Evolutionary conservation across 1,140 invertebrate species (phyloP).

Genomic region (Spodoptera litura): DNA sequence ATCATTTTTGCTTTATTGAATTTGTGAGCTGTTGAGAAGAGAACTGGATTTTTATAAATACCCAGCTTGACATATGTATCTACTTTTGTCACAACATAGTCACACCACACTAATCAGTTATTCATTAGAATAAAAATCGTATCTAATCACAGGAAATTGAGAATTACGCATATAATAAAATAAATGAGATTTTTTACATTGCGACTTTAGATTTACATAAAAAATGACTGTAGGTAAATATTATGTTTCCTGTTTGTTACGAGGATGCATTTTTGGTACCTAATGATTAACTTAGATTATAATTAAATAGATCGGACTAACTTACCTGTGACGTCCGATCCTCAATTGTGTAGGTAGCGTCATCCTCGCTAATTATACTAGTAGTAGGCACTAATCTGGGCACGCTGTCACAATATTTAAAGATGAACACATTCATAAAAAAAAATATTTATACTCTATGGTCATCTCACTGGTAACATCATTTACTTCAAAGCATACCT

Average conservation of each 20-base stretch:
- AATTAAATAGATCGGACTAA: too few species aligned
- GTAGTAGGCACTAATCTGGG: too few species aligned
- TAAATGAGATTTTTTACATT: constrained; percentile 55
- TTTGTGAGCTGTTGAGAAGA: too few species aligned
- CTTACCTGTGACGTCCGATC: too few species aligned
- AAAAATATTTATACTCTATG: too few species aligned
- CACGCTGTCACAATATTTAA: too few species aligned
- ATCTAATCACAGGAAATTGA: constrained; percentile 54
- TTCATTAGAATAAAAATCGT: constrained; percentile 37
- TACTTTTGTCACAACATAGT: constrained; percentile 11
- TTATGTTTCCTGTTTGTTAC: constrained; percentile 43
- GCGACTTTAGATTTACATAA: constrained; percentile 49
- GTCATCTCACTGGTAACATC: too few species aligned
- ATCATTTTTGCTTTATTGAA: background rate
- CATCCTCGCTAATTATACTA: too few species aligned
- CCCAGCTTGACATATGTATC: background rate
- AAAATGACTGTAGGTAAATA: constrained; percentile 42
- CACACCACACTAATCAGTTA: constrained; percentile 9
- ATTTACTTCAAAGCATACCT: too few species aligned
- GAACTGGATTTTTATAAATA: background rate
- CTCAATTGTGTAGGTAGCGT: too few species aligned
- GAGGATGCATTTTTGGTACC: constrained; percentile 45
- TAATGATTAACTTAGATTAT: constrained; percentile 35
- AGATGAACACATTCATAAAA: too few species aligned
- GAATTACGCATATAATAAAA: constrained; percentile 53